Evolutionary conservation across 2,113 vertebrate genomes (phyloP), one percentile per base, ranked within the genome.

Genomic region (Nipponia nippon): DNA sequence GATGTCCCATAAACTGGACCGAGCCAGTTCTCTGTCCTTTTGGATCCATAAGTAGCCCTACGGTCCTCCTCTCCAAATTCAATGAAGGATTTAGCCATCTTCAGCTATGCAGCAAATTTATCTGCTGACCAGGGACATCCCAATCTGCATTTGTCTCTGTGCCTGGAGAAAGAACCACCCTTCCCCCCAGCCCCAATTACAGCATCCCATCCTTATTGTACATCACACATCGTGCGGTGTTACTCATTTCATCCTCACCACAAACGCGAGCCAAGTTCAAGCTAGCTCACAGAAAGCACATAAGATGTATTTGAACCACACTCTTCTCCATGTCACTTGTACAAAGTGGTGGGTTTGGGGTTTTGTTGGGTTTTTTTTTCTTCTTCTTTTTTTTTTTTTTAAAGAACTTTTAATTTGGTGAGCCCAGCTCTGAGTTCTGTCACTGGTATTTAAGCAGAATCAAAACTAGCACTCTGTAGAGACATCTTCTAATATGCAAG

Each of bases 241-340:
- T 67, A 46, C 26, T 66, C n/a, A 65, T 11, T 16, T 44, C 66
- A 76, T 12, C 19, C 20, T 78, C 63, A 22, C 34, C 17, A 30
- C 32, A 80, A 69, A 53, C 9, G 18, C 91, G 5, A 76, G 23
- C 5, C 23, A 72, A 52, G 13, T 40, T 82, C 55, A 61, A 70
- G 34, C 8, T 10, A 79, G 42, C 23, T 67, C 40, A 76, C 4
- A 77, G n/a, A 77, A 88, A 56, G 38, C 11, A 72, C 89, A 50
- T 18, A 58, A 91, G 30, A 3, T 65, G 17, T 40, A 53, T 40
- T 66, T 76, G 52, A 90, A 53, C 10, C 26, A n/a, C 0, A 0
- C 2, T 66, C 27, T 81, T 26, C 21, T 56, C 55, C 38, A 5
- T 2, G 78, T 6, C 22, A n/a, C 13, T 75, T 58, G 10, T 13